Evolutionary conservation across 2,888 invertebrate genomes (phyloP), one percentile per base, ranked within the genome.

Genomic region (Ptilodon capucinus): DNA sequence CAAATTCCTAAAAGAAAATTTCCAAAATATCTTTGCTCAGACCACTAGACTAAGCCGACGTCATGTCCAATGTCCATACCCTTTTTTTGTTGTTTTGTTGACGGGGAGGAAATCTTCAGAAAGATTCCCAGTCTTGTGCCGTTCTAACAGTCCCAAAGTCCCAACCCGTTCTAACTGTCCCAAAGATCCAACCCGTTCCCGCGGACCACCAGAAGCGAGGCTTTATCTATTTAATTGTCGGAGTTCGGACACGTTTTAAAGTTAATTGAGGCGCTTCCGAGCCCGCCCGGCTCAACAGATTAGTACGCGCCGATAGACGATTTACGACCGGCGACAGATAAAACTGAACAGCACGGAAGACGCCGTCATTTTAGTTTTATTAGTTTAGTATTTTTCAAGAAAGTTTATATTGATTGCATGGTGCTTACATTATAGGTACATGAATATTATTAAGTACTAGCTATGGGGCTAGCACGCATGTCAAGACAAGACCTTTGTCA

Each of bases 171-270:
- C 3, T n/a, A n/a, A 28, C 28, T n/a, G 28, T n/a, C n/a, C 28
- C 11, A 11, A 14, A 16, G 16, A 6, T 7, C 17, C 34, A 17
- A 7, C 14, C 34, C 17, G 17, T 17, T 19, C 3, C 16, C 34
- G 46, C 21, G 55, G 88, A 89, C 89, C 89, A 89, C 89, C 89
- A 76, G 76, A 76, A 81, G 78, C 73, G 86, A 56, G 49, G 48
- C 55, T 61, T 81, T 88, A 89, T 89, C 90, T 83, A 76, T 78
- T 81, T 84, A 86, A 88, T 87, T 84, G 81, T 79, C 70, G 72
- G 71, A 69, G 70, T 78, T 79, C 70, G 76, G 79, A 86, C 88
- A 86, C 84, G 84, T 79, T 82, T 81, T 76, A 63, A 65, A 75
- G 81, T 87, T 89, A 89, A 89, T 87, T 86, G 88, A 81, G 77